Percentiles rank a stretch among this genome's conserved stretches.
Conservation (phyloP, 2,888 invertebrate genomes). For the Alsophila aescularia region DNA sequence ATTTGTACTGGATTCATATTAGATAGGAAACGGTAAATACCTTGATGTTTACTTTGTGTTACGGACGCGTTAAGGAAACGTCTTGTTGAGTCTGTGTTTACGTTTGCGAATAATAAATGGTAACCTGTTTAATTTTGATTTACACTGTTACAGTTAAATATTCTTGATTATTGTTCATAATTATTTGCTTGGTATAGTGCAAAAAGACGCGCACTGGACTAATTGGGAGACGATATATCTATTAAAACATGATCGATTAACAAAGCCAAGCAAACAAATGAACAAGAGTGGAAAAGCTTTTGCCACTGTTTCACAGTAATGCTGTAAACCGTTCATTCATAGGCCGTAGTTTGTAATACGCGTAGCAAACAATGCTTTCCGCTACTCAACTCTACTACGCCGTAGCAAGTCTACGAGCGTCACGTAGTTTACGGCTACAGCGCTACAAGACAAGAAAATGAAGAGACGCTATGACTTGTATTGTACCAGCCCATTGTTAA, state of each 20-base stretch:
- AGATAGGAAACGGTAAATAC: conserved; percentile 25
- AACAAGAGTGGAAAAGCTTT: too few relatives aligned
- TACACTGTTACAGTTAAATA: too few relatives aligned
- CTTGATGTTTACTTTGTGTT: conserved; percentile 11
- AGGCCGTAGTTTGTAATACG: conserved; percentile 13
- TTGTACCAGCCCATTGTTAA: too few relatives aligned
- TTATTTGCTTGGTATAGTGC: too few relatives aligned
- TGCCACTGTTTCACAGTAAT: neutral
- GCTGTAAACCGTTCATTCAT: neutral
- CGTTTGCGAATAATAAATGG: neutral
- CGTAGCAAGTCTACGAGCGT: conserved; percentile 66
- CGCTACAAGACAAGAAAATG: conserved; percentile 53
- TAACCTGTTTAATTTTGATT: neutral
- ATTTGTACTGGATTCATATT: conserved; percentile 16
- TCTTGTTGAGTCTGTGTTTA: neutral
- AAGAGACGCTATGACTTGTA: too few relatives aligned
- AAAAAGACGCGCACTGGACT: too few relatives aligned
- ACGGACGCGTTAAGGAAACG: neutral
- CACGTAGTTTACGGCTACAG: conserved; percentile 58
- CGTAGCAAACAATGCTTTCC: too few relatives aligned
- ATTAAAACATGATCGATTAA: too few relatives aligned
- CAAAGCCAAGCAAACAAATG: too few relatives aligned
- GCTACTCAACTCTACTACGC: conserved; percentile 46
- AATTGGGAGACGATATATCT: too few relatives aligned
- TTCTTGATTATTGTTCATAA: too few relatives aligned